A percentile compares a stretch with the other conserved stretches of the same genome.
These are phyloP conservation scores for Natator depressus DNA, from an alignment of 2,113 vertebrate species.

Conservation along the genomic window DNA sequence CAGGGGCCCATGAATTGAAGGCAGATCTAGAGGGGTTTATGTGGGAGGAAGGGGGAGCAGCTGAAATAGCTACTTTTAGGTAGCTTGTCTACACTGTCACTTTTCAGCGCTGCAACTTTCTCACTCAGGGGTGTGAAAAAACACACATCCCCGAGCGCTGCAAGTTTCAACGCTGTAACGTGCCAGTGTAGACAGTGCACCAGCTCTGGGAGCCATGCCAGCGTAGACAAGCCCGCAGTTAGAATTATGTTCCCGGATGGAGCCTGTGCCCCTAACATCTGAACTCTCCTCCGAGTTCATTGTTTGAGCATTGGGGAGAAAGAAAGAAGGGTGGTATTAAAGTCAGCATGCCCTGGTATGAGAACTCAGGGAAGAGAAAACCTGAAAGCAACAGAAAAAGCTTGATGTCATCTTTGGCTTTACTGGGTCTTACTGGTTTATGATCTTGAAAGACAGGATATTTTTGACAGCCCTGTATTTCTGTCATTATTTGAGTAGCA, in stretches of 20 bases:
- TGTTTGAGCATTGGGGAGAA: background rate
- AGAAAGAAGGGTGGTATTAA: background rate
- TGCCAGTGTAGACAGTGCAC: no score
- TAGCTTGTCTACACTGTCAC: no score
- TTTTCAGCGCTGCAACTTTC: no score
- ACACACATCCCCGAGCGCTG: no score
- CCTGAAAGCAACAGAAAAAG: rapidly evolving
- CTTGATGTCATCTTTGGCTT: rapidly evolving
- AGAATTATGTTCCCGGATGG: background rate
- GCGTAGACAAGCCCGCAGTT: no score
- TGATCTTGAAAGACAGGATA: rapidly evolving
- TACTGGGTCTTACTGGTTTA: rapidly evolving
- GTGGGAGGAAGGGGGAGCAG: background rate
- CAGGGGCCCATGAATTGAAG: background rate
- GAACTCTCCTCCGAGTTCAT: background rate
- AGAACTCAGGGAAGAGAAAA: rapidly evolving
- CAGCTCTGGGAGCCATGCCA: no score
- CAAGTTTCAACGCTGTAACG: no score
- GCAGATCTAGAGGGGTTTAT: background rate
- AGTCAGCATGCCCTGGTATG: rapidly evolving
- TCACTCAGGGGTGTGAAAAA: no score
- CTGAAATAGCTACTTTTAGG: background rate
- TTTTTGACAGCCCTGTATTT: rapidly evolving
- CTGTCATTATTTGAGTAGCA: background rate
- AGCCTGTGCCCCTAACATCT: background rate